Evolutionary conservation across 1,140 invertebrate species (phyloP).

Genomic region (Brachionus sp.): DNA sequence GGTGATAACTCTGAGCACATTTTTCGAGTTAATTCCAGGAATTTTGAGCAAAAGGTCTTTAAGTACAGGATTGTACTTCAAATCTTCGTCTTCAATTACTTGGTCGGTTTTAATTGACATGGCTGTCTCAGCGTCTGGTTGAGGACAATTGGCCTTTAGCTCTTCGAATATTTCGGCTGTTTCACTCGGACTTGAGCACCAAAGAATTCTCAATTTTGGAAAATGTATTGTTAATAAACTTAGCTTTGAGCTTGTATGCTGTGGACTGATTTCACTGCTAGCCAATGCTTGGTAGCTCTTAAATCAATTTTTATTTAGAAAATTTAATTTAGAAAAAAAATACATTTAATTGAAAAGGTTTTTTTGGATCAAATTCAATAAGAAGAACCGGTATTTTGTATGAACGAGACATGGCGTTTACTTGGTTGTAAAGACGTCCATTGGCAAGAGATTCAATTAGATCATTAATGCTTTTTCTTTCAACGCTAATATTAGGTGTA

Average conservation of each 20-base stretch:
- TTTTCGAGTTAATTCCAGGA: slow-evolving; percentile 83
- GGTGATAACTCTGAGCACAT: slow-evolving; percentile 73
- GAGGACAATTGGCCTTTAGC: slow-evolving; percentile 66
- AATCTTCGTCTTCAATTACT: slow-evolving; percentile 50
- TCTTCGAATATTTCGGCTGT: slow-evolving; percentile 88
- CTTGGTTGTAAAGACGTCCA: slow-evolving; percentile 91
- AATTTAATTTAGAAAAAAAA: background rate
- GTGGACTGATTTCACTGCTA: slow-evolving; percentile 67
- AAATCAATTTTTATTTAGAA: background rate
- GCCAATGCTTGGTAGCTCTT: slow-evolving; percentile 18
- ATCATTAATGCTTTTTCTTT: slow-evolving; percentile 94
- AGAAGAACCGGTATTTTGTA: slow-evolving; percentile 81
- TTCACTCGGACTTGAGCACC: slow-evolving; percentile 90
- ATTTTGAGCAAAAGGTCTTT: slow-evolving; percentile 82
- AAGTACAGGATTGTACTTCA: slow-evolving; percentile 56
- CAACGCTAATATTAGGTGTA: slow-evolving; percentile 84
- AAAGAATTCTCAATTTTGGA: slow-evolving; percentile 81
- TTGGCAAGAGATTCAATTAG: slow-evolving; percentile 89
- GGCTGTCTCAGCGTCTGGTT: slow-evolving; percentile 60
- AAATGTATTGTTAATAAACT: slow-evolving; percentile 90
- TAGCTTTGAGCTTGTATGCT: slow-evolving; percentile 72
- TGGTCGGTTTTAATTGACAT: slow-evolving; percentile 54
- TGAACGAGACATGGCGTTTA: slow-evolving; percentile 75
- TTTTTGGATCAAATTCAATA: slow-evolving; percentile 91
- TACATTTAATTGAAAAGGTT: slow-evolving; percentile 81